These are phyloP conservation scores for Lasioglossum oenotherae DNA, from an alignment of 2,888 invertebrate species.

Conservation along the genomic window DNA sequence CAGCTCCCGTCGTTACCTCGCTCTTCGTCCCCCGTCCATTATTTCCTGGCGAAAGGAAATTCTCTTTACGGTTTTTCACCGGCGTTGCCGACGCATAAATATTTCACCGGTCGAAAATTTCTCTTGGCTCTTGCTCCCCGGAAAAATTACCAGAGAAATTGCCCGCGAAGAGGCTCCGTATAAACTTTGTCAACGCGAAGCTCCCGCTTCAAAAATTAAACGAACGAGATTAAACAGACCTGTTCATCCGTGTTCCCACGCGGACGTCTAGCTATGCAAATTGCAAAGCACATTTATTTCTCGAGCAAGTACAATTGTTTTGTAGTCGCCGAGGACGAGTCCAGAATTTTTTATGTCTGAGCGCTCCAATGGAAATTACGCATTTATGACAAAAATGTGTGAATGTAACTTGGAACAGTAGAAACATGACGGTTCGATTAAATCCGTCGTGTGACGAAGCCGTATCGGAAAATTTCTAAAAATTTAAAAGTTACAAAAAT, in stretches of 20 bases:
- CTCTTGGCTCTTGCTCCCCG: not conserved
- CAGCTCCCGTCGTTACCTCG: not conserved
- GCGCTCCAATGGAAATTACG: not conserved
- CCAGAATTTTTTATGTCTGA: not conserved
- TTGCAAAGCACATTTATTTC: not conserved
- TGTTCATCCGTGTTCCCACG: not conserved
- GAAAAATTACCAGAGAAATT: not conserved
- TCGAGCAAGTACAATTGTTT: not conserved
- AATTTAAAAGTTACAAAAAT: not conserved
- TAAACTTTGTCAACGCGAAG: not conserved
- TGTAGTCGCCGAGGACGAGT: not conserved
- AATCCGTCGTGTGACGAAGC: not conserved
- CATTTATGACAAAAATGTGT: too few species aligned
- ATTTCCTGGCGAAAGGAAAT: not conserved
- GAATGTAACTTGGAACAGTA: too few species aligned
- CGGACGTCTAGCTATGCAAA: not conserved
- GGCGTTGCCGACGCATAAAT: constrained; percentile 4
- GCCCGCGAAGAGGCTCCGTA: not conserved
- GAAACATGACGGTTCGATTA: too few species aligned
- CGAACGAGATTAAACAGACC: not conserved
- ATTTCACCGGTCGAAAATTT: constrained; percentile 8
- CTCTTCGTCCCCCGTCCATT: not conserved
- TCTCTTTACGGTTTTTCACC: constrained; percentile 2
- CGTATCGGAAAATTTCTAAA: not conserved
- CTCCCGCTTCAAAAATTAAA: constrained; percentile 13